Percentiles rank a stretch among this genome's conserved stretches.
Conservation (phyloP, 2,113 vertebrate genomes). For the Rutilus rutilus region DNA sequence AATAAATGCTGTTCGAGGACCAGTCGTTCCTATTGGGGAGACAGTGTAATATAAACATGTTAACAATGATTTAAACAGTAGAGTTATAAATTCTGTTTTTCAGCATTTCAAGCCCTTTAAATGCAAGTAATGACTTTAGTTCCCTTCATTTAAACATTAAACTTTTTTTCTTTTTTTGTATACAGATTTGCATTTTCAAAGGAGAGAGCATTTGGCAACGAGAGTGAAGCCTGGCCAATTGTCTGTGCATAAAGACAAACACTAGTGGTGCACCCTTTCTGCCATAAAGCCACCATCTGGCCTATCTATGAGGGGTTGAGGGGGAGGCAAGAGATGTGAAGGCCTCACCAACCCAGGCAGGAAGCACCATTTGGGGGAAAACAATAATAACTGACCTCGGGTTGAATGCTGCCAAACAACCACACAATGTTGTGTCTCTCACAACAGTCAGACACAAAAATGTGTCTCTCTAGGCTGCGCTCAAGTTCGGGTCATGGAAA, state of each 20-base stretch:
- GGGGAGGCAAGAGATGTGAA: constrained; percentile 36
- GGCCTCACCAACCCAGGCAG: constrained; percentile 31
- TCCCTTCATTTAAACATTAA: not conserved
- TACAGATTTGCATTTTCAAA: not conserved
- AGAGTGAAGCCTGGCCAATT: constrained; percentile 50
- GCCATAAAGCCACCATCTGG: constrained; percentile 59
- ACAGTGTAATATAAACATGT: not conserved
- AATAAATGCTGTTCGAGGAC: not conserved
- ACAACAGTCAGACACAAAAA: constrained; percentile 46
- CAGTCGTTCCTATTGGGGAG: not conserved
- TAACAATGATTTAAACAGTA: not conserved
- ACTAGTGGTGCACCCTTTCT: constrained; percentile 45
- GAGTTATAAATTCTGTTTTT: too few relatives aligned
- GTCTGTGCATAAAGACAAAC: constrained; percentile 49
- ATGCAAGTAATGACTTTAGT: not conserved
- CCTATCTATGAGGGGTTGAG: constrained; percentile 33
- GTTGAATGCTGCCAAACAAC: constrained; percentile 42
- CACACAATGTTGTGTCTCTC: not conserved
- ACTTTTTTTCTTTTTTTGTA: not conserved
- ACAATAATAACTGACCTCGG: constrained; percentile 46
- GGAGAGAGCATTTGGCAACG: constrained; percentile 32
- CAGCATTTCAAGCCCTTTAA: not conserved
- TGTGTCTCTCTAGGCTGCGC: constrained; percentile 19
- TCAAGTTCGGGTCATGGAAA: constrained; percentile 29
- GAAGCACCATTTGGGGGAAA: constrained; percentile 40